A percentile compares a stretch with the other conserved stretches of the same genome.
Conservation (phyloP, 2,113 vertebrate species). For the Irena cyanogastra region DNA sequence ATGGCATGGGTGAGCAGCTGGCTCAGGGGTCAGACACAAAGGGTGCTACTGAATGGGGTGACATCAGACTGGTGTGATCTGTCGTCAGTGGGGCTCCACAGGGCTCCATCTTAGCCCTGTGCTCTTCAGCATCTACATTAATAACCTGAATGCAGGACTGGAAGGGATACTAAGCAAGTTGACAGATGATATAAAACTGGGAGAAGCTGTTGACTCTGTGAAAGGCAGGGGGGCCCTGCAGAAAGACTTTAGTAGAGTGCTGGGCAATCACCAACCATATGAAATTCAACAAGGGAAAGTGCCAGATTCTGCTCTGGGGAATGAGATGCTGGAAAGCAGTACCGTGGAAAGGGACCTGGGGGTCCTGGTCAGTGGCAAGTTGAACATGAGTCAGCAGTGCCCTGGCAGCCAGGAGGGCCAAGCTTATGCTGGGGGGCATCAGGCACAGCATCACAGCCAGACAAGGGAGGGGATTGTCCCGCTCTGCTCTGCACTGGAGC, state of each 20-base stretch:
- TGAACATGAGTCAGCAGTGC: not conserved
- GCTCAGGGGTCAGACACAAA: accelerated
- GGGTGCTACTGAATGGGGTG: no score
- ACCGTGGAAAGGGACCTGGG: not conserved
- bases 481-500: not conserved
- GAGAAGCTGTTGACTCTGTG: not conserved
- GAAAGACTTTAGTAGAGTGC: not conserved
- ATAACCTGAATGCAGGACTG: no score
- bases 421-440: not conserved
- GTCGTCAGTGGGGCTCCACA: no score
- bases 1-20: not conserved
- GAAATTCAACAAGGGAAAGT: not conserved
- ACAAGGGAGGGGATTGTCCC: not conserved
- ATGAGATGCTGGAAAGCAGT: not conserved
- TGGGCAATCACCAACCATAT: not conserved
- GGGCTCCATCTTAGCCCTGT: not conserved
- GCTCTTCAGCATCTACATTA: not conserved
- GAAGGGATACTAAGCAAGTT: not conserved
- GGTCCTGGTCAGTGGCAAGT: not conserved
- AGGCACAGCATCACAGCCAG: accelerated
- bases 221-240: not conserved
- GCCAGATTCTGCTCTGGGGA: not conserved
- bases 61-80: not conserved
- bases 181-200: no score
- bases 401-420: not conserved